Base-by-base conservation (phyloP, 1,140 invertebrate genomes). In the Aphelenchoides besseyi region DNA sequence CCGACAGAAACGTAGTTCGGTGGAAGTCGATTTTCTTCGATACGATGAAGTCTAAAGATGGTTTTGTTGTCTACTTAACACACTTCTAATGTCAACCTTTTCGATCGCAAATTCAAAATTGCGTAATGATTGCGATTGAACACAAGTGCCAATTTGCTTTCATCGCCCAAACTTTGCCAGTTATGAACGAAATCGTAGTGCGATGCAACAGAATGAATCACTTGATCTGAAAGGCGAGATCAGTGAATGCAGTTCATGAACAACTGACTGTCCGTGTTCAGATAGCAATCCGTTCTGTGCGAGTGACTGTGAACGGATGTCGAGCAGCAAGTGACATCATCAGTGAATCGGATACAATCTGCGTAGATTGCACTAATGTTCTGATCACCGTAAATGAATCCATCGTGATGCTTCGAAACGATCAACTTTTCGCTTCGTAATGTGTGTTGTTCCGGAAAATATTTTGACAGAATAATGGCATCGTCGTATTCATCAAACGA, bases 21-120 rank as follows among this genome's bases (percentile, higher is more conserved):
- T 28, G 74, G 74, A 32, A 75, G 68, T 3, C 75, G 66, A 37
- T 76, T 55, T 55, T 75, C 73, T 35, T 74, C 75, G 33, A 75
- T 75, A 2, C 41, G n/a, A 12, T 69, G 52, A 26, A 75, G 30
- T 69, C 74, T 75, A 29, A 71, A 75, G 68, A 29, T 16, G 16
- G n/a, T n/a, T n/a, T n/a, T n/a, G n/a, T 33, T 1, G 29, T 69
- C 18, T 37, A 35, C n/a, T 0, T 2, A 48, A 64, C 18, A 5
- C 2, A 28, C n/a, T n/a, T n/a, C n/a, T n/a, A n/a, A n/a, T n/a
- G n/a, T n/a, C n/a, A n/a, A 74, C 73, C 48, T 74, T 32, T 76
- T 74, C 30, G 36, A 32, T 53, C 30, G 61, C 53, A 75, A 69
- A 32, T 75, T 72, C 9, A 75, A 52, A 32, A 76, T 52, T 23